These are phyloP conservation scores for Drosophila ogumai DNA, from an alignment of 1,140 invertebrate species.

Conservation along the genomic window DNA sequence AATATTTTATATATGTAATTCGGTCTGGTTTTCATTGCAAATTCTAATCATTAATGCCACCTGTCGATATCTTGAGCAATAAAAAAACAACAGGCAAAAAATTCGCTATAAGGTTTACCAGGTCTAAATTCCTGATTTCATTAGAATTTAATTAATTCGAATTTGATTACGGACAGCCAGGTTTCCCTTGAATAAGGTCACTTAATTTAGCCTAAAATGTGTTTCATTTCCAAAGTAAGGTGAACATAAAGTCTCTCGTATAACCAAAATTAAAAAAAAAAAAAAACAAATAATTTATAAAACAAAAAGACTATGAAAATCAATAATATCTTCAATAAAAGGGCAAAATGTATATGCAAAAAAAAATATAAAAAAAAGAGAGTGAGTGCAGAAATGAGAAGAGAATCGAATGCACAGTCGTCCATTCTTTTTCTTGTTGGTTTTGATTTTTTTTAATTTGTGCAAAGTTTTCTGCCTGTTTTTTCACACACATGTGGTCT, in stretches of 20 bases:
- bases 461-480: slow-evolving; percentile 45
- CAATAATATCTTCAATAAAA: slow-evolving; percentile 15
- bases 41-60: background rate
- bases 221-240: background rate
- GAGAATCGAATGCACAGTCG: slow-evolving; percentile 54
- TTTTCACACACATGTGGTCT: slow-evolving; percentile 51
- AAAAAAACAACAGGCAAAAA: background rate
- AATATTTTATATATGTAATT: background rate
- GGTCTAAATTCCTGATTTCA: background rate
- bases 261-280: background rate
- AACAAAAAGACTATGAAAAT: background rate
- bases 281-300: background rate
- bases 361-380: background rate
- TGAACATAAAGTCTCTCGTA: too few relatives aligned
- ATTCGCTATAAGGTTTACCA: background rate
- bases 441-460: slow-evolving; percentile 52
- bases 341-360: slow-evolving; percentile 8
- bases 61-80: background rate
- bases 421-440: slow-evolving; percentile 35
- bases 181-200: background rate
- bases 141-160: background rate
- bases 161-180: background rate
- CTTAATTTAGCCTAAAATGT: background rate
- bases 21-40: background rate
- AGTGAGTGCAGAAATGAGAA: slow-evolving; percentile 36